Base-by-base conservation (phyloP, 2,797 vertebrate species). In the Natrix natrix region DNA sequence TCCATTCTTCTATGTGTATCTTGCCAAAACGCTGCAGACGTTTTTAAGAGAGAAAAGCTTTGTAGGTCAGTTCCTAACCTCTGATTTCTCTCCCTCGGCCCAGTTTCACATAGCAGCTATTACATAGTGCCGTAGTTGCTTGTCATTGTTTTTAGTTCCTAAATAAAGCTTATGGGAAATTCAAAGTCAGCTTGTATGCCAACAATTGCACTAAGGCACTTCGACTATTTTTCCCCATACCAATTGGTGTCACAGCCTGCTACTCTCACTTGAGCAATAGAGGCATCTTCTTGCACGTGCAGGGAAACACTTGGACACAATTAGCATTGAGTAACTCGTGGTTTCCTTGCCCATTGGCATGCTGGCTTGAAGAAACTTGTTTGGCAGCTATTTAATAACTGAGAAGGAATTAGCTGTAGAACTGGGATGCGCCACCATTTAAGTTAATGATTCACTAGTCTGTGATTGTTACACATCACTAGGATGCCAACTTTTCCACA, bases 1-100 rank as follows among this genome's bases (percentile, higher is more conserved):
- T 59, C 57, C n/a, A 22, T 52, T 59, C 8, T 8, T 66, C 61
- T 32, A 13, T 43, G 8, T 88, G n/a, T 32, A 93, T 88, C 92
- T 95, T 96, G 94, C 13, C 56, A 57, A 89, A 94, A 95, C 95
- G 95, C 94, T 97, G 96, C 96, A 96, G 96, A 93, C 94, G 93
- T 95, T 95, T 93, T 92, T 90, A 90, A 92, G 92, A 37, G 61
- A 63, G 28, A 63, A 78, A 92, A 69, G 92, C 92, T 96, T 96
- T 96, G 95, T 97, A 94, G 96, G 95, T 96, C 94, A 95, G 90
- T 93, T 97, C 94, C 95, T 97, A 95, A 96, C 96, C 96, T 95
- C 96, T 93, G 96, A 96, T 97, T 96, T 94, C 95, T 96, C 94
- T 97, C 95, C 95, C 95, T 96, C 90, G 88, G 57, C 91, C 78